Evolutionary conservation across 2,797 vertebrate species (phyloP), one percentile per base, ranked within the genome.

Genomic region (Thunnus albacares): DNA sequence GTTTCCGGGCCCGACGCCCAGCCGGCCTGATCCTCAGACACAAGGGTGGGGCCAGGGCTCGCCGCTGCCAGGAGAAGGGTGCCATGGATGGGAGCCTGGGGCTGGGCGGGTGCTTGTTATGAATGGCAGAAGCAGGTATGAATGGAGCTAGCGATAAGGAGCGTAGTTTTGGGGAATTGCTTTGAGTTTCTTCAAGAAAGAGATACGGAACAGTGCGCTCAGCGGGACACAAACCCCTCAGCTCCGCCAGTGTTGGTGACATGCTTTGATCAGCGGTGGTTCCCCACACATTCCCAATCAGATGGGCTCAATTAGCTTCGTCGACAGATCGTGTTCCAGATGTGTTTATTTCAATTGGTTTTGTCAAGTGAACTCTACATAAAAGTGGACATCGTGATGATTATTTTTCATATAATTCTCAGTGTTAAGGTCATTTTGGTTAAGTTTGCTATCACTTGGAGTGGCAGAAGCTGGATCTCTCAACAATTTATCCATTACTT

Each of bases 1-100:
- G 75, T 74, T 88, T 89, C 89, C 77, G 88, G 93, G 93, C 91
- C 72, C 18, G 61, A 51, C 64, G 89, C 92, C 92, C 92, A 90
- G 86, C 82, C 53, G 30, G 83, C 78, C 70, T 26, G 28, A 68
- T 88, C 81, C 60, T 45, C 79, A 59, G 76, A 87, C 74, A 64
- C 67, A 24, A 71, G 76, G 79, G 80, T 67, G 75, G 77, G 84
- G 77, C 71, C 65, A 33, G 12, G 30, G 75, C 77, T 71, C 6
- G 6, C 69, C 69, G 68, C 78, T 88, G 89, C 84, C 90, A 92
- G 79, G 64, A 84, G 64, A 52, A 9, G 63, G 55, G 58, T 65
- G 70, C 65, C 78, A 65, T 64, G 69, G 72, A 67, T 33, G 41
- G 24, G 24, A 69, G 84, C 68, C 63, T 59, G 53, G 53, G 33